These are phyloP conservation scores for Philereme vetulata DNA, from an alignment of 2,888 invertebrate species.

Conservation along the genomic window DNA sequence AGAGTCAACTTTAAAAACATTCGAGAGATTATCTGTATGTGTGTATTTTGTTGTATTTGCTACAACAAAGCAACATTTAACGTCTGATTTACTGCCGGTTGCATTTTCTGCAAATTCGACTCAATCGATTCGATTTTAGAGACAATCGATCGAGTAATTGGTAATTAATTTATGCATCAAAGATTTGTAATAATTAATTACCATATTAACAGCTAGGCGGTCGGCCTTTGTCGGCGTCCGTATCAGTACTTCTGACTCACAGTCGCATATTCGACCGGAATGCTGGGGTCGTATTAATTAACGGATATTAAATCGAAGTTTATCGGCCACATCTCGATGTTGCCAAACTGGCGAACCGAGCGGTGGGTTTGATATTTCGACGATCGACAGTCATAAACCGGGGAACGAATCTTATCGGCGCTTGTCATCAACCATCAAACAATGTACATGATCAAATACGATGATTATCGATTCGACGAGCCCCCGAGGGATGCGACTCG, in stretches of 20 bases:
- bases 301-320: conserved; percentile 82
- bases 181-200: conserved; percentile 82
- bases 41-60: neutral
- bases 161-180: conserved; percentile 69
- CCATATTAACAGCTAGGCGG: conserved; percentile 77
- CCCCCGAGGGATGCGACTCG: conserved; percentile 52
- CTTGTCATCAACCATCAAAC: conserved; percentile 79
- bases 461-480: conserved; percentile 67
- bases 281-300: conserved; percentile 81
- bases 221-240: conserved; percentile 74
- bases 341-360: conserved; percentile 73
- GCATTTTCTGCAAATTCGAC: neutral
- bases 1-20: neutral
- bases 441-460: conserved; percentile 76
- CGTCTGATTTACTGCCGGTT: neutral
- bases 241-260: conserved; percentile 76
- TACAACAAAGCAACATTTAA: neutral
- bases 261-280: conserved; percentile 75
- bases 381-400: conserved; percentile 63
- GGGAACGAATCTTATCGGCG: conserved; percentile 68
- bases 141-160: conserved; percentile 56
- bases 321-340: conserved; percentile 79
- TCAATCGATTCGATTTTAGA: conserved; percentile 7
- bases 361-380: conserved; percentile 70
- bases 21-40: neutral